Base-by-base conservation (phyloP, 1,140 invertebrate species). In the Samia ricini region DNA sequence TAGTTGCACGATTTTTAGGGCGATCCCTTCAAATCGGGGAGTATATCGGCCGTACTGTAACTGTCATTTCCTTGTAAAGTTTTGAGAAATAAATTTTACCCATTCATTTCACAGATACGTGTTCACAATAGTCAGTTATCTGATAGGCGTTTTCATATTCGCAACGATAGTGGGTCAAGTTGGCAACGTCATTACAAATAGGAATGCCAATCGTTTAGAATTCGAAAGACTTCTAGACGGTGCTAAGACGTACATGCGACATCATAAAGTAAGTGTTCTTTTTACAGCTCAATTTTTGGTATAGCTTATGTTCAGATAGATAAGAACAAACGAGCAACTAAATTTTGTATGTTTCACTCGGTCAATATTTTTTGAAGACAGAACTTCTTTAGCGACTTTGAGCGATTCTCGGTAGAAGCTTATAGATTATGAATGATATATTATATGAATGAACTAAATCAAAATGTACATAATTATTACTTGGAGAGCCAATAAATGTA, bases 121-220 rank as follows among this genome's bases (percentile, higher is more conserved):
- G 76, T 99, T 99, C 90, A 98, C 97, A 60, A 99, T 99, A 83
- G 95, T 98, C 69, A 98, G 97, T 91, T 99, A 99, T 91, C 93
- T 99, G 68, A 98, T 99, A 76, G 98, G 98, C 61, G 97, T 99
- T 33, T 99, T 99, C 92, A 98, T 99, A 83, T 99, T 99, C 89
- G 97, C 98, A n/a, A 99, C 97, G 12, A 98, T 99, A 78, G 98
- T 99, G 19, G 98, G 98, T 56, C 98, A 99, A 94, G 98, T 99
- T 33, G 98, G 98, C 60, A 99, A 98, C 89, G 97, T 99, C 69
- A 99, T 99, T 79, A 98, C 97, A 4, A 99, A 99, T 90, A 93
- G 97, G 68, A 99, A 99, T 85, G 98, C 98, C n/a, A 99, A 98
- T 89, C 93, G 98, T 21, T 91, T 98, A 60, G 98, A 99, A 91